Percentiles rank a stretch among this genome's conserved stretches.
Conservation (phyloP, 2,888 invertebrate species). For the Spodoptera littoralis region DNA sequence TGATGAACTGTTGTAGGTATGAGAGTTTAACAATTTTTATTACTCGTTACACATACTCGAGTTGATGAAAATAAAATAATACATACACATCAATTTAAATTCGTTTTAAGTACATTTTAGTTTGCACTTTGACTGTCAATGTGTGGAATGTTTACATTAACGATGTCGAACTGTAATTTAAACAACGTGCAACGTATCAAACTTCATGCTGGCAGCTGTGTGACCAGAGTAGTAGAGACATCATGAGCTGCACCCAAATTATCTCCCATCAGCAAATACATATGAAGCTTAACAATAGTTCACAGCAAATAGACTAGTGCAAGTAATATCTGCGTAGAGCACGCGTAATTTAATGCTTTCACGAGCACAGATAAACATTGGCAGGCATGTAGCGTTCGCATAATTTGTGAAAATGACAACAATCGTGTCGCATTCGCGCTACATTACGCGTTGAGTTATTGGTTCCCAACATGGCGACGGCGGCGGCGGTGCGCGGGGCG, state of each 20-base stretch:
- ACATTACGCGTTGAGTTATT: constrained; percentile 83
- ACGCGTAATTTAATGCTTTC: constrained; percentile 81
- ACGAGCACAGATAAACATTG: constrained; percentile 83
- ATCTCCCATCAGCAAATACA: constrained; percentile 41
- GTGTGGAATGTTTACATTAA: constrained; percentile 36
- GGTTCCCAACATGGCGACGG: constrained; percentile 63
- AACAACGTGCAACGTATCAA: constrained; percentile 6
- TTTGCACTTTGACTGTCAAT: constrained; percentile 18
- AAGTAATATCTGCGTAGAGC: constrained; percentile 75
- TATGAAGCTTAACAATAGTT: constrained; percentile 48
- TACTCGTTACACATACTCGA: too few relatives aligned
- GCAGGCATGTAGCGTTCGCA: constrained; percentile 81
- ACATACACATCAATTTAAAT: too few relatives aligned
- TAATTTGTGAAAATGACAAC: constrained; percentile 87
- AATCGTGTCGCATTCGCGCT: constrained; percentile 82
- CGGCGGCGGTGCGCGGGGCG: constrained; percentile 41
- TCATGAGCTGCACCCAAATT: constrained; percentile 36
- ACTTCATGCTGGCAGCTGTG: constrained; percentile 7
- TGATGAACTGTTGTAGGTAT: too few relatives aligned
- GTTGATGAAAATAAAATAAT: too few relatives aligned
- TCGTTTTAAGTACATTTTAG: too few relatives aligned
- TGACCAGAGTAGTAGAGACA: constrained; percentile 21
- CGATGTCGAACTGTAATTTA: constrained; percentile 4
- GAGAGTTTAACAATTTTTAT: too few relatives aligned
- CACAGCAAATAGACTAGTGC: constrained; percentile 58